These are phyloP conservation scores for Yponomeuta sedellus DNA, from an alignment of 2,888 invertebrate species.

Conservation along the genomic window DNA sequence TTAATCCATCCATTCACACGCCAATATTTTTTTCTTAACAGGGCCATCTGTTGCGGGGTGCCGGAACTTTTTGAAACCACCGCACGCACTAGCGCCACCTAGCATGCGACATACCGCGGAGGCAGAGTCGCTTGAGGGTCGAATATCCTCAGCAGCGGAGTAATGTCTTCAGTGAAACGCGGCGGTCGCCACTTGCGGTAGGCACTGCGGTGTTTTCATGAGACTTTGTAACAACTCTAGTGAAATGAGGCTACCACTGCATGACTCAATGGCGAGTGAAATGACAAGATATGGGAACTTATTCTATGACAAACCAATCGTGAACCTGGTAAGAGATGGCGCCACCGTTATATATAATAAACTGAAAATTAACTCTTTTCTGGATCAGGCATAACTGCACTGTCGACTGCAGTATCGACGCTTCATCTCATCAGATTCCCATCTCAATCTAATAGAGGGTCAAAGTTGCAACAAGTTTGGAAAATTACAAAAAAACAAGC, in stretches of 20 bases:
- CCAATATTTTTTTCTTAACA: slow-evolving; percentile 23
- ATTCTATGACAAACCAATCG: neutral
- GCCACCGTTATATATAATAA: neutral
- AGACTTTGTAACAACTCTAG: neutral
- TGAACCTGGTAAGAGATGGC: neutral
- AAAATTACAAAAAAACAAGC: neutral
- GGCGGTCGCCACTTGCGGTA: slow-evolving; percentile 91
- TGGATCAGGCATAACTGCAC: neutral
- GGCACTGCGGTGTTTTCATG: slow-evolving; percentile 71
- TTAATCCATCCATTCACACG: slow-evolving; percentile 4
- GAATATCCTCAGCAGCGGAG: slow-evolving; percentile 85
- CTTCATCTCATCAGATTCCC: neutral
- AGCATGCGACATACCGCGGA: slow-evolving; percentile 65
- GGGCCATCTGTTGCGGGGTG: slow-evolving; percentile 53
- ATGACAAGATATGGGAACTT: neutral
- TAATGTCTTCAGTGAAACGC: slow-evolving; percentile 86
- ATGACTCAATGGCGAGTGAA: neutral
- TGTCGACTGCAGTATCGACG: neutral
- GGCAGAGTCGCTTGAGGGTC: slow-evolving; percentile 81
- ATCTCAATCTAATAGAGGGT: neutral
- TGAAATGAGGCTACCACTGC: neutral
- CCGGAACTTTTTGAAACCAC: slow-evolving; percentile 33
- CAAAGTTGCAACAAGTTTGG: neutral
- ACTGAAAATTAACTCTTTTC: neutral
- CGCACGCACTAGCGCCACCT: slow-evolving; percentile 67